Base-by-base conservation (phyloP, 2,888 invertebrate species). In the Calameuta pallipes region DNA sequence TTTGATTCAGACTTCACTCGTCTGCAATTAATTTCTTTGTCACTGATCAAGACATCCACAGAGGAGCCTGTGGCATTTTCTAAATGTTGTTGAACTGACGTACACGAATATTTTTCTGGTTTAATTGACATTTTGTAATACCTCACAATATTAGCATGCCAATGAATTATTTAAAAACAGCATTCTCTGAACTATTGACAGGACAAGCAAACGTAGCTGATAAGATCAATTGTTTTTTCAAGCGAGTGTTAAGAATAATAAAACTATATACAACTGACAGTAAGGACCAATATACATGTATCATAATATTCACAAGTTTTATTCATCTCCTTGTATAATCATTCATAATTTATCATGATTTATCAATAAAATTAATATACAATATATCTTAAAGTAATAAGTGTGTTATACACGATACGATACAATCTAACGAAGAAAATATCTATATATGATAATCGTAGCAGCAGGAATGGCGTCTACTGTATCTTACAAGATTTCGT, bases 331-430 rank as follows among this genome's bases (percentile, higher is more conserved):
- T 86, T 85, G 86, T 86, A 87, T 89, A 88, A 88, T 89, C 83
- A 87, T 88, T 89, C 86, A 88, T 90, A 90, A 89, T 89, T 89
- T 89, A 89, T 87, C 86, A 88, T 87, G 88, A 88, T 86, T 89
- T 87, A 87, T 90, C 86, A 87, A 90, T 90, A 90, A 90, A 91
- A 91, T 90, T 89, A 91, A 90, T 91, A 91, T 91, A 90, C 90
- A 90, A 88, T 89, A 89, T 89, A 86, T 85, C 89, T 88, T 85
- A 87, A 88, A 90, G 87, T 89, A 88, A 89, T 84, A 88, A 87
- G 23, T 33, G 85, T 89, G 88, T 90, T 90, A 89, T 89, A 90
- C 87, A 89, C 86, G 88, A 87, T 90, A 89, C 87, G 87, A 87
- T 84, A 69, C 82, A 34, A 71, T 71, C 89, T 89, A 89, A 89